Percentiles rank a stretch among this genome's conserved stretches.
phyloP scores from a whole-genome alignment of 2,888 invertebrate genomes.

The Diadegma fenestrale region DNA sequence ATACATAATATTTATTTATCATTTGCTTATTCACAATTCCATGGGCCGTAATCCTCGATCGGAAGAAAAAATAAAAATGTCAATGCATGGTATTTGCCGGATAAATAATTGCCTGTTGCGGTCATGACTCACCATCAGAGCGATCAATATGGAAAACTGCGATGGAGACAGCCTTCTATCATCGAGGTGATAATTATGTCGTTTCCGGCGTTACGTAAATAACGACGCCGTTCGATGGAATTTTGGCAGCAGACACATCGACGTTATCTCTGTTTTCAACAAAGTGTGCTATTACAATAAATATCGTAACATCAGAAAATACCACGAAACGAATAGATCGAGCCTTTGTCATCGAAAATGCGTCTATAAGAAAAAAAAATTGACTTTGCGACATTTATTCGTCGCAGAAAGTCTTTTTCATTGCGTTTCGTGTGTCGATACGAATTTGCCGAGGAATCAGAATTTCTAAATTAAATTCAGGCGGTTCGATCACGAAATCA shows the following conservation, averaged over 20 bases:
- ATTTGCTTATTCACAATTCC: not conserved
- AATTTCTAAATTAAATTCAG: no score
- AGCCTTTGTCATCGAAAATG: not conserved
- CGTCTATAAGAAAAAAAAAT: not conserved
- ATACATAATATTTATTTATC: constrained; percentile 5
- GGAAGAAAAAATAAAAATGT: not conserved
- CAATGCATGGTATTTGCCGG: not conserved
- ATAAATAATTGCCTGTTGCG: constrained; percentile 21
- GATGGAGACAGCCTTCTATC: constrained; percentile 29
- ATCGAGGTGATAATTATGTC: constrained; percentile 40
- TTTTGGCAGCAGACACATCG: constrained; percentile 21
- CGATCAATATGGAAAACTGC: not conserved
- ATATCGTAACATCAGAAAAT: not conserved
- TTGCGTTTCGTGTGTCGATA: no score
- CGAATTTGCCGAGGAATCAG: no score
- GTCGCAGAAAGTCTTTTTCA: not conserved
- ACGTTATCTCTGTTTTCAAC: constrained; percentile 48
- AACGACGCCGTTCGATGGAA: constrained; percentile 60
- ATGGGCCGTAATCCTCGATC: not conserved
- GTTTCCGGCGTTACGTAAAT: constrained; percentile 60
- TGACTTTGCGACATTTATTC: not conserved
- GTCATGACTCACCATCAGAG: constrained; percentile 23
- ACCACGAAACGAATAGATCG: not conserved
- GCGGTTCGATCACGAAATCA: no score
- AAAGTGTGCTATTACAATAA: constrained; percentile 17